phyloP scores from a whole-genome alignment of 2,113 vertebrate species.

The Cryptoleucopteryx plumbea region DNA sequence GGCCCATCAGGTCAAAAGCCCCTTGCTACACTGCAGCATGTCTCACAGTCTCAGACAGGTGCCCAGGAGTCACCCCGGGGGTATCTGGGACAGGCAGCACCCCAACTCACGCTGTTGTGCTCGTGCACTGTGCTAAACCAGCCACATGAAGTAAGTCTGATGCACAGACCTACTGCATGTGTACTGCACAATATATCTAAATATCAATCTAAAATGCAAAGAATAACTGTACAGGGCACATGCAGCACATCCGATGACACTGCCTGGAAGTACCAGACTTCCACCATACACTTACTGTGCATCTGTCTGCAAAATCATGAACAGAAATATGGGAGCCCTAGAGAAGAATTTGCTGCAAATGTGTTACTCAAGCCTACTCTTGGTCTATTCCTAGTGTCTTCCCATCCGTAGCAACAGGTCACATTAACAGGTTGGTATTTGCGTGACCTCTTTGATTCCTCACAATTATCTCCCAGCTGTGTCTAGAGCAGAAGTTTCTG shows the following conservation, averaged over 20 bases:
- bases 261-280: neutral
- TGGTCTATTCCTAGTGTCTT: neutral
- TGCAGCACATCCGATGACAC: neutral
- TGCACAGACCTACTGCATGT: neutral
- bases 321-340: neutral
- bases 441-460: neutral
- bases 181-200: neutral
- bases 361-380: neutral
- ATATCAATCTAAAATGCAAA: neutral
- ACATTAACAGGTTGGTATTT: neutral
- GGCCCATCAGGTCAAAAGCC: neutral
- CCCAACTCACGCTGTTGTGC: neutral
- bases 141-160: neutral
- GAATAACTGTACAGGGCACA: neutral
- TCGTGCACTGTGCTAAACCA: neutral
- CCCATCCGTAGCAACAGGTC: neutral
- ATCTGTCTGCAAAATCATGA: neutral
- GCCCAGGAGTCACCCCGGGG: neutral
- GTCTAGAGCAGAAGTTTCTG: neutral
- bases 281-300: neutral
- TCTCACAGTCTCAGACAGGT: neutral
- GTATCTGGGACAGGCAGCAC: neutral
- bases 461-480: neutral
- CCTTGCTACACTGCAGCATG: neutral
- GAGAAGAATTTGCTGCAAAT: neutral